Percentiles rank a stretch among this genome's conserved stretches.
These are phyloP conservation scores for Acanthiza pusilla DNA, from an alignment of 2,797 vertebrate species.

Conservation along the genomic window DNA sequence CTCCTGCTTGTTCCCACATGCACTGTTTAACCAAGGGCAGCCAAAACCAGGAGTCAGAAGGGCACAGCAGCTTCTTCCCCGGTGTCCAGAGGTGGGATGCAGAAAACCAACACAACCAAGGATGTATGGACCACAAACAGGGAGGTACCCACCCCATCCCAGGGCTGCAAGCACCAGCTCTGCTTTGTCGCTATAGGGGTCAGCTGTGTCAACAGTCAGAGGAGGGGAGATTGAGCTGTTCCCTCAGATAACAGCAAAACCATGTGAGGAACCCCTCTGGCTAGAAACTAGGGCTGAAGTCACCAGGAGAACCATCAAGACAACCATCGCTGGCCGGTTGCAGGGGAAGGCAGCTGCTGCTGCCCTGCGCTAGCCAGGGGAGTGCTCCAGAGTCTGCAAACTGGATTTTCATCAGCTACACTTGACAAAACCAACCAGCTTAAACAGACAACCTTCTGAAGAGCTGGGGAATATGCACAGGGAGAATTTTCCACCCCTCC, in stretches of 20 bases:
- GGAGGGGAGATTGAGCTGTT: not conserved
- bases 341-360: not conserved
- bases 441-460: not conserved
- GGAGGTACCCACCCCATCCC: not conserved
- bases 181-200: not conserved
- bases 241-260: not conserved
- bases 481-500: not conserved
- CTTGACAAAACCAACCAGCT: not conserved
- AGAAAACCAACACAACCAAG: not conserved
- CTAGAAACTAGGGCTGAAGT: not conserved
- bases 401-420: not conserved
- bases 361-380: not conserved
- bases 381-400: not conserved
- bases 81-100: not conserved
- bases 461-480: not conserved
- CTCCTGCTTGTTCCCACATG: not conserved
- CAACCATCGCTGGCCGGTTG: not conserved
- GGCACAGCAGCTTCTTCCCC: not conserved
- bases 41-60: not conserved
- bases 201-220: not conserved
- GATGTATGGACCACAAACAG: not conserved
- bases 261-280: not conserved
- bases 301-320: not conserved
- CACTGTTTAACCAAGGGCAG: not conserved
- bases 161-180: rapidly evolving